Conservation (phyloP, 2,888 invertebrate species). For the Cephus pygmeus region DNA sequence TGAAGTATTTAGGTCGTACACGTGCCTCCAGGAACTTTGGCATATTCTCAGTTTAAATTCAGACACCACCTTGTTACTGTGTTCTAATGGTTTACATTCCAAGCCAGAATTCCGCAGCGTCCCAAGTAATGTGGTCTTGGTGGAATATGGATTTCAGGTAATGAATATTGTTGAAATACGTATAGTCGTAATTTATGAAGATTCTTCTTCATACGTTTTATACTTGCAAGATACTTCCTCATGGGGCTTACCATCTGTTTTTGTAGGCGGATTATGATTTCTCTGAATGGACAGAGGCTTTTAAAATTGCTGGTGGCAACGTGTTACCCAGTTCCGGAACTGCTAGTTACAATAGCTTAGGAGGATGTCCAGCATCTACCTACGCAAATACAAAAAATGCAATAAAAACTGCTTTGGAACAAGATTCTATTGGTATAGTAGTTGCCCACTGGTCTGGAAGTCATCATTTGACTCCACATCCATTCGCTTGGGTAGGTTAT, state of each 20-base stretch:
- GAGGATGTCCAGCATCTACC: constrained; percentile 72
- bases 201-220: not conserved
- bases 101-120: constrained; percentile 63
- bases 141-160: constrained; percentile 73
- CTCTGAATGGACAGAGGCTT: constrained; percentile 67
- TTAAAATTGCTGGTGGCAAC: constrained; percentile 65
- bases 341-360: constrained; percentile 72
- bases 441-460: constrained; percentile 73
- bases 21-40: constrained; percentile 65
- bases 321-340: constrained; percentile 71
- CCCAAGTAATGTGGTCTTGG: constrained; percentile 69
- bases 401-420: constrained; percentile 67
- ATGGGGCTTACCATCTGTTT: not conserved
- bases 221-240: not conserved
- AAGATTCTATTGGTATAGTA: constrained; percentile 68
- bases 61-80: constrained; percentile 64
- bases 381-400: constrained; percentile 70
- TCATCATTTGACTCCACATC: constrained; percentile 70
- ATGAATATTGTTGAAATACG: constrained; percentile 1
- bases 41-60: constrained; percentile 65
- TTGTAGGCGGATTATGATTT: constrained; percentile 70
- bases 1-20: constrained; percentile 60
- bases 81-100: constrained; percentile 66
- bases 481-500: constrained; percentile 72
- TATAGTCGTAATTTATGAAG: not conserved